Conservation (phyloP, 2,797 vertebrate species). For the Ibycter americanus region DNA sequence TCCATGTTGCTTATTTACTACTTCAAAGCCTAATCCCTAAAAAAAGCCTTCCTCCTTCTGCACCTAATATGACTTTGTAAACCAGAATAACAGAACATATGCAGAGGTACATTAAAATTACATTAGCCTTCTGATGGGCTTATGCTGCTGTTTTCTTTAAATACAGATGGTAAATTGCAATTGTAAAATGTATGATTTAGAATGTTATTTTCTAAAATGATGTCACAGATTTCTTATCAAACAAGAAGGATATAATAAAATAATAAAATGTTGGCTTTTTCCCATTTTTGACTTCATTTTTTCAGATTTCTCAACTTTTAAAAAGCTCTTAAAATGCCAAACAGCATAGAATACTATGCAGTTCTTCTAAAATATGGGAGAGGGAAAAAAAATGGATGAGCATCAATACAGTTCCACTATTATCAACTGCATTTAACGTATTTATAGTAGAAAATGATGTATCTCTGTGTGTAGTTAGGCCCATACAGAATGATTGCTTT, state of each 20-base stretch:
- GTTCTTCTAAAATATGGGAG: neutral
- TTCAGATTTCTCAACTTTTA: neutral
- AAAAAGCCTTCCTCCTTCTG: neutral
- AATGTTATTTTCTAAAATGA: neutral
- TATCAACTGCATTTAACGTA: neutral
- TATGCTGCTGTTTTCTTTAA: slow-evolving; percentile 41
- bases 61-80: slow-evolving; percentile 3
- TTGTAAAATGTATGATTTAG: slow-evolving; percentile 5
- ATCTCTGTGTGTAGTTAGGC: neutral
- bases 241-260: slow-evolving; percentile 12
- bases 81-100: neutral
- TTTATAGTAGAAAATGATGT: neutral
- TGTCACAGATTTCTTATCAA: neutral
- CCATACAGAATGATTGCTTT: neutral
- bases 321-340: neutral
- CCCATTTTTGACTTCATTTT: neutral
- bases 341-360: neutral
- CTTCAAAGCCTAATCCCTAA: slow-evolving; percentile 3
- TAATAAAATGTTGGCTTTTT: neutral
- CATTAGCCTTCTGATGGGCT: slow-evolving; percentile 9
- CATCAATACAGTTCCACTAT: neutral
- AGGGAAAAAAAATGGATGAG: neutral
- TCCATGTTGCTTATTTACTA: slow-evolving; percentile 7
- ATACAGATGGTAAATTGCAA: slow-evolving; percentile 18
- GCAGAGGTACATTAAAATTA: slow-evolving; percentile 19